phyloP scores from a whole-genome alignment of 2,797 vertebrate genomes.

The Siniperca scherzeri region DNA sequence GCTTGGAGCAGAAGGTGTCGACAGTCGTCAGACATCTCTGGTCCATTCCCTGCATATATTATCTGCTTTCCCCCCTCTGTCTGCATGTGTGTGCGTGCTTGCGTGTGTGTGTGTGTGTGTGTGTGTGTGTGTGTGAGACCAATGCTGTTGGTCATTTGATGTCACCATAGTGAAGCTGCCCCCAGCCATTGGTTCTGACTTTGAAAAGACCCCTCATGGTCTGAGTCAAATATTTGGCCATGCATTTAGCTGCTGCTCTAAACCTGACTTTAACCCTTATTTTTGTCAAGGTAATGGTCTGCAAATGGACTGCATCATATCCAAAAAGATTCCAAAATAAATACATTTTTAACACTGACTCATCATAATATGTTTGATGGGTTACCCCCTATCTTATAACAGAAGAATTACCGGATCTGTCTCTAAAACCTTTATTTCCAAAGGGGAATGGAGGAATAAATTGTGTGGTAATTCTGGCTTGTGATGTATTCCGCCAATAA shows the following conservation, averaged over 20 bases:
- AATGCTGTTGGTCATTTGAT: slow-evolving; percentile 53
- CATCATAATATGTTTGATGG: not conserved
- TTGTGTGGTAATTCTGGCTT: not conserved
- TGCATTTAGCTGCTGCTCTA: slow-evolving; percentile 24
- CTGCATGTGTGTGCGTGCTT: slow-evolving; percentile 2
- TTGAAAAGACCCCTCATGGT: slow-evolving; percentile 58
- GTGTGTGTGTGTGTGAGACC: slow-evolving; percentile 39
- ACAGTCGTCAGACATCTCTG: slow-evolving; percentile 63
- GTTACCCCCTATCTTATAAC: not conserved
- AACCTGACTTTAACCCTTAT: slow-evolving; percentile 4
- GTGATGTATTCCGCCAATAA: slow-evolving; percentile 32
- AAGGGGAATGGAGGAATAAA: slow-evolving; percentile 4
- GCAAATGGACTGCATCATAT: not conserved
- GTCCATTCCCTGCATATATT: slow-evolving; percentile 59
- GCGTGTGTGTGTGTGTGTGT: slow-evolving; percentile 3
- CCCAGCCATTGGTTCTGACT: slow-evolving; percentile 58
- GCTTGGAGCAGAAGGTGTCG: slow-evolving; percentile 62
- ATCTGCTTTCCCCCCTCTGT: not conserved
- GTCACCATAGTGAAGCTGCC: slow-evolving; percentile 61
- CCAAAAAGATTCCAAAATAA: not conserved
- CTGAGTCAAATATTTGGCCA: slow-evolving; percentile 47
- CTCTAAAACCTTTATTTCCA: not conserved
- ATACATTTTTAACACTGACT: not conserved
- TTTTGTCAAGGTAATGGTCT: not conserved
- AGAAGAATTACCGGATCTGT: slow-evolving; percentile 6